phyloP scores from a whole-genome alignment of 2,113 vertebrate genomes.

The rat (Rattus norvegicus) region DNA sequence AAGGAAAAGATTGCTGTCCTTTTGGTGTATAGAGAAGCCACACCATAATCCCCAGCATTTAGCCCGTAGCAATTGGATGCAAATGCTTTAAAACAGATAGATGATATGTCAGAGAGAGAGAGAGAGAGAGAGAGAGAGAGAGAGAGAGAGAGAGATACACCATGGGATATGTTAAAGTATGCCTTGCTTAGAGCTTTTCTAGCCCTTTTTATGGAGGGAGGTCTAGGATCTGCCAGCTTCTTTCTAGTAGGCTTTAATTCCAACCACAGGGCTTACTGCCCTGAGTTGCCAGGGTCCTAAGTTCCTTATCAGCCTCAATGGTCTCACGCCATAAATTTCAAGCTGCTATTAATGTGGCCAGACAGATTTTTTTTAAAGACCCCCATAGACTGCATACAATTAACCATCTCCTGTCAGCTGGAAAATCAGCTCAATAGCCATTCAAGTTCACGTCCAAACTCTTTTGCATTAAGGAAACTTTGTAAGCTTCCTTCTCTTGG shows the following conservation, averaged over 20 bases:
- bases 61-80: background rate
- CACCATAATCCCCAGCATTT: background rate
- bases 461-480: slow-evolving; percentile 61
- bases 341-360: slow-evolving; percentile 82
- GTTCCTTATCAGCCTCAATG: slow-evolving; percentile 74
- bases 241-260: slow-evolving; percentile 59
- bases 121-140: background rate
- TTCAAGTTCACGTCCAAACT: slow-evolving; percentile 82
- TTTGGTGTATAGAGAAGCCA: background rate
- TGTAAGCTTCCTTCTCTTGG: slow-evolving; percentile 37
- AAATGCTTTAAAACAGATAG: background rate
- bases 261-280: slow-evolving; percentile 67
- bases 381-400: slow-evolving; percentile 85
- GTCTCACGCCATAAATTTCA: slow-evolving; percentile 85
- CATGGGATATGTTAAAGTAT: background rate
- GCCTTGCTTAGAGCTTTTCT: background rate
- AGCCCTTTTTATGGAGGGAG: background rate
- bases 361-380: slow-evolving; percentile 85
- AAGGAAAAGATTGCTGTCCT: background rate
- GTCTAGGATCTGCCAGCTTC: background rate
- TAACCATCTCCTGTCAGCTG: slow-evolving; percentile 87
- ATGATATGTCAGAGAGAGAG: background rate
- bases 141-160: background rate
- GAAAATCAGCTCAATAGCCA: slow-evolving; percentile 86
- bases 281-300: slow-evolving; percentile 64